These are phyloP conservation scores for Athetis lepigone DNA, from an alignment of 2,888 invertebrate species.

Conservation along the genomic window DNA sequence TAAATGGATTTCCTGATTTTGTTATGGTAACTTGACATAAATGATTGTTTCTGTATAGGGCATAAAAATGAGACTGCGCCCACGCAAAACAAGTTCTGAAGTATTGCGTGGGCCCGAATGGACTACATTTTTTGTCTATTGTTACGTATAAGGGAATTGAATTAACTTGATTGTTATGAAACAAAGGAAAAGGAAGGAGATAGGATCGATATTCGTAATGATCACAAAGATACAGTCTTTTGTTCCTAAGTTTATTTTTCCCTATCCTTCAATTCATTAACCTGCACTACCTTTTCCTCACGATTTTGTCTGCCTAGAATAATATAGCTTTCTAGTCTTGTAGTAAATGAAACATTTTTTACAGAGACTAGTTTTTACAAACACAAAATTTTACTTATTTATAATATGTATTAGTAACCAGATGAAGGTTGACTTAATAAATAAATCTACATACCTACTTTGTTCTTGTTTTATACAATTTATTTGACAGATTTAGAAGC, in stretches of 20 bases:
- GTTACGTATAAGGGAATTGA: slow-evolving; percentile 43
- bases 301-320: too few relatives aligned
- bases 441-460: too few relatives aligned
- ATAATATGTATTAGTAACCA: too few relatives aligned
- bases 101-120: slow-evolving; percentile 44
- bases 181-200: slow-evolving; percentile 23
- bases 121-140: slow-evolving; percentile 52
- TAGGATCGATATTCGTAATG: slow-evolving; percentile 36
- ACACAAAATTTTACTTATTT: too few relatives aligned
- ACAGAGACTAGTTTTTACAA: too few relatives aligned
- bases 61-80: slow-evolving; percentile 52
- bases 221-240: slow-evolving; percentile 9
- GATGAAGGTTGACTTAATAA: too few relatives aligned
- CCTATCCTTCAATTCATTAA: slow-evolving; percentile 14
- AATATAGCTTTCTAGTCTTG: too few relatives aligned
- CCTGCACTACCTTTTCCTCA: background rate
- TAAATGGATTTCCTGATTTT: slow-evolving; percentile 59
- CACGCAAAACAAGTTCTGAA: slow-evolving; percentile 35
- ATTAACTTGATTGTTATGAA: slow-evolving; percentile 26
- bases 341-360: too few relatives aligned
- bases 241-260: slow-evolving; percentile 10
- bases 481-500: background rate
- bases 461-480: too few relatives aligned
- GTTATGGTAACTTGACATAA: slow-evolving; percentile 58
- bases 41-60: slow-evolving; percentile 38